A percentile compares a stretch with the other conserved stretches of the same genome.
phyloP scores from a whole-genome alignment of 2,888 invertebrate species.

The Ceramica pisi region DNA sequence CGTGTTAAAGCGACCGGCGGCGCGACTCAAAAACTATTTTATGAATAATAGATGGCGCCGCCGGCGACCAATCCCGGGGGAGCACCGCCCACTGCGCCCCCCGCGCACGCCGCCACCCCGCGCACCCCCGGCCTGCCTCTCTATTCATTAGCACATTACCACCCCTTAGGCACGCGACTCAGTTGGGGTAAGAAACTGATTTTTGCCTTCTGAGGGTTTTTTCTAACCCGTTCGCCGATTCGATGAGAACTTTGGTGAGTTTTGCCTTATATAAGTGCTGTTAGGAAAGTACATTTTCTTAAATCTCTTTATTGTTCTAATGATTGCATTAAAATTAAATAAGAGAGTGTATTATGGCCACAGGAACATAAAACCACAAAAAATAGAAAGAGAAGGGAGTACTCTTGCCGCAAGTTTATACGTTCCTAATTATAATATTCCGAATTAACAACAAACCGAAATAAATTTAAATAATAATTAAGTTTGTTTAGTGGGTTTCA shows the following conservation, averaged over 20 bases:
- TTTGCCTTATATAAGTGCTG: conserved; percentile 33
- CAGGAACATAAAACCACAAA: too few relatives aligned
- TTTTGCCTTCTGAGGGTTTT: conserved; percentile 76
- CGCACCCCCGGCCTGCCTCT: conserved; percentile 78
- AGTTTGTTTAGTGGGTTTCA: too few relatives aligned
- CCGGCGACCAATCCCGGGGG: conserved; percentile 89
- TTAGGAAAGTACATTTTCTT: neutral
- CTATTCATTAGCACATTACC: conserved; percentile 91
- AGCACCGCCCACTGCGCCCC: conserved; percentile 82
- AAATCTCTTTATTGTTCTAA: neutral
- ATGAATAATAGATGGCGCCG: conserved; percentile 90
- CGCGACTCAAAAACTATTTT: conserved; percentile 91
- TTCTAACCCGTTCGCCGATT: conserved; percentile 67
- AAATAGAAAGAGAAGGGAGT: too few relatives aligned
- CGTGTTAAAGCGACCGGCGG: conserved; percentile 87
- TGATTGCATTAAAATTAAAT: neutral
- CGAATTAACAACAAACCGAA: neutral
- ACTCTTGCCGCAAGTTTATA: too few relatives aligned
- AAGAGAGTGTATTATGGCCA: neutral
- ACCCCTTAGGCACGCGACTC: conserved; percentile 84
- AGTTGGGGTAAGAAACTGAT: conserved; percentile 85
- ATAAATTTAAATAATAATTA: too few relatives aligned
- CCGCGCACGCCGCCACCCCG: conserved; percentile 57
- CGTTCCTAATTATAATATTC: too few relatives aligned
- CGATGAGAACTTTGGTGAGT: conserved; percentile 36